These are phyloP conservation scores for Maniola jurtina DNA, from an alignment of 1,140 invertebrate species.

Conservation along the genomic window DNA sequence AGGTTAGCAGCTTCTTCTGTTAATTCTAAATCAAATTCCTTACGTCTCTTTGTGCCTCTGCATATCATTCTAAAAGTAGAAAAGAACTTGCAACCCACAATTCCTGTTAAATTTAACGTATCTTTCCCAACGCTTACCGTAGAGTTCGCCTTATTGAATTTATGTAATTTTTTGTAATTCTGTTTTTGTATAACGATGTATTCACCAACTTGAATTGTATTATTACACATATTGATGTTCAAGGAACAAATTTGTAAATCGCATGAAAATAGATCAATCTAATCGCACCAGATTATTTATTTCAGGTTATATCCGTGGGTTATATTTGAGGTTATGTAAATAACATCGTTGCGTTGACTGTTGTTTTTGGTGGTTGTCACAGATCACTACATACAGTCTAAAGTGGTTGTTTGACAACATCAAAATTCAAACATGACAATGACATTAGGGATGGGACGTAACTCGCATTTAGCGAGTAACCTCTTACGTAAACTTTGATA, in stretches of 20 bases:
- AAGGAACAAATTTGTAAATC: background rate
- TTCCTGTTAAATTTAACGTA: slow-evolving; percentile 83
- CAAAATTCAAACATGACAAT: no score
- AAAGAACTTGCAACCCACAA: slow-evolving; percentile 87
- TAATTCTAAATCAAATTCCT: slow-evolving; percentile 79
- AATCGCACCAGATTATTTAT: no score
- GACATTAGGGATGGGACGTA: no score
- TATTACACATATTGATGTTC: slow-evolving; percentile 16
- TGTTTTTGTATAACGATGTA: slow-evolving; percentile 88
- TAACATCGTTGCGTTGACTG: no score
- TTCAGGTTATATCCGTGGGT: no score
- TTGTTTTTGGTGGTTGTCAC: no score
- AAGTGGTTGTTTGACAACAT: no score
- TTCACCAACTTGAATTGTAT: slow-evolving; percentile 78
- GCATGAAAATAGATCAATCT: no score
- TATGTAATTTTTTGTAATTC: slow-evolving; percentile 87
- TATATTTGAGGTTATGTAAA: no score
- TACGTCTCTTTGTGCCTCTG: slow-evolving; percentile 79
- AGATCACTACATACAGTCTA: no score
- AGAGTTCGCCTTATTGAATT: slow-evolving; percentile 81
- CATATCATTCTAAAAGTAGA: slow-evolving; percentile 89
- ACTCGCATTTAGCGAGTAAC: no score
- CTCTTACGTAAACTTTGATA: no score
- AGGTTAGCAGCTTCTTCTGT: slow-evolving; percentile 77
- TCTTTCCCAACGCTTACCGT: slow-evolving; percentile 84